Evolutionary conservation across 2,797 vertebrate species (phyloP), one percentile per base, ranked within the genome.

Genomic region (Falco columbarius): DNA sequence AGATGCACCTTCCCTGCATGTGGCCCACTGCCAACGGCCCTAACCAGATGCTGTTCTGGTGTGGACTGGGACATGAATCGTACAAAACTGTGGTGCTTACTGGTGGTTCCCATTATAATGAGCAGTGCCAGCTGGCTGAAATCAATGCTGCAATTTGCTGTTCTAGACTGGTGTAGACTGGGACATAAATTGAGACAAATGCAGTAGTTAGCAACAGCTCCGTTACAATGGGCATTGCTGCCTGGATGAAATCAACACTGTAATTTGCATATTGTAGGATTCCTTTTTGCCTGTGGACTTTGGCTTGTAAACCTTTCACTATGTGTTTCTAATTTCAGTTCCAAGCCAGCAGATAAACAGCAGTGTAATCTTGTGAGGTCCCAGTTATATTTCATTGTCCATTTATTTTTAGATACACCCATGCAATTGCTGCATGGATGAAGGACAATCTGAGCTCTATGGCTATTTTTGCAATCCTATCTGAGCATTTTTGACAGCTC

Each of bases 341-440:
- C 59, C 71, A 81, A 63, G 72, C 42, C 85, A 76, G 82, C 79
- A 94, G 75, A 91, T 85, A 73, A 95, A 94, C 71, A 92, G 84
- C 90, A 52, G 16, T 34, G 76, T 63, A 84, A 82, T 92, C 82
- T 90, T 93, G 93, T 97, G 90, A 92, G 83, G 71, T 91, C 73
- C 82, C 71, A 54, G 80, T 95, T 93, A 74, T 26, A 80, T 92
- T 95, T 94, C 77, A 47, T 77, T 85, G 90, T 56, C 79, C 71
- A 18, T 92, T 95, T 94, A 89, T 95, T 96, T 95, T 95, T 77
- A 92, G 94, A 34, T 76, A 71, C 26, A 56, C 71, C 71, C 77
- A 3, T 65, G 72, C 65, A 49, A 89, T 86, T 80, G 92, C 66
- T 87, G 77, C 2, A 2, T 22, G 40, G 81, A 77, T 87, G 74